Percentiles rank a stretch among this genome's conserved stretches.
phyloP scores from a whole-genome alignment of 2,888 invertebrate genomes.

The Lepidocyrtoides sp. region DNA sequence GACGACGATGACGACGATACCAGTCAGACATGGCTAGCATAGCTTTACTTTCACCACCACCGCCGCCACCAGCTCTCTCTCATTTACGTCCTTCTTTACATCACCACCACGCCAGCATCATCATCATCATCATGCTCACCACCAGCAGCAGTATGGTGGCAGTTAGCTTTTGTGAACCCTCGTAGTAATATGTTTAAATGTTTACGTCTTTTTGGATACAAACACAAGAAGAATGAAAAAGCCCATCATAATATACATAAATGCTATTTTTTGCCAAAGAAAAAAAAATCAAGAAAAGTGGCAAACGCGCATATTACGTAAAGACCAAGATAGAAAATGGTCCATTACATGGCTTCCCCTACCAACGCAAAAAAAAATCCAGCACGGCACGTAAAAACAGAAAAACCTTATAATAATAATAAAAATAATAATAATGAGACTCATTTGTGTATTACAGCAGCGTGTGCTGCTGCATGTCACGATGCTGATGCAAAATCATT shows the following conservation, averaged over 20 bases:
- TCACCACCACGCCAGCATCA: slow-evolving; percentile 25
- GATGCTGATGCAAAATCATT: not conserved
- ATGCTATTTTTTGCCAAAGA: slow-evolving; percentile 6
- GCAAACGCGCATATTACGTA: not conserved
- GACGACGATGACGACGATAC: slow-evolving; percentile 53
- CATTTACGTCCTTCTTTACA: slow-evolving; percentile 22
- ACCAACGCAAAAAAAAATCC: not conserved
- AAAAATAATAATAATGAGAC: not conserved
- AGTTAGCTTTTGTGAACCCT: slow-evolving; percentile 40
- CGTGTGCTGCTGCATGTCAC: not conserved
- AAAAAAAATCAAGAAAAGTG: not conserved
- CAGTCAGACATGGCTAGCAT: slow-evolving; percentile 22
- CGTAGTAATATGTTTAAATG: slow-evolving; percentile 32
- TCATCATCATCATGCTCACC: not conserved
- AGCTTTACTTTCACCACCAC: slow-evolving; percentile 49
- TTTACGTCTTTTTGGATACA: slow-evolving; percentile 54
- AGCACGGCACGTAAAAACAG: not conserved
- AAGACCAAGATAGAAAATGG: slow-evolving; percentile 6
- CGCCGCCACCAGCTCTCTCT: not conserved
- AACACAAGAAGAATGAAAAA: slow-evolving; percentile 44
- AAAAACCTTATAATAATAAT: too few relatives aligned
- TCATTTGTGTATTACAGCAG: not conserved
- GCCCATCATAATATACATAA: not conserved
- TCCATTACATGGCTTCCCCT: slow-evolving; percentile 2
- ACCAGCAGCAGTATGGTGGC: not conserved